Evolutionary conservation across 2,888 invertebrate species (phyloP).

Genomic region (Synergus itoensis): DNA sequence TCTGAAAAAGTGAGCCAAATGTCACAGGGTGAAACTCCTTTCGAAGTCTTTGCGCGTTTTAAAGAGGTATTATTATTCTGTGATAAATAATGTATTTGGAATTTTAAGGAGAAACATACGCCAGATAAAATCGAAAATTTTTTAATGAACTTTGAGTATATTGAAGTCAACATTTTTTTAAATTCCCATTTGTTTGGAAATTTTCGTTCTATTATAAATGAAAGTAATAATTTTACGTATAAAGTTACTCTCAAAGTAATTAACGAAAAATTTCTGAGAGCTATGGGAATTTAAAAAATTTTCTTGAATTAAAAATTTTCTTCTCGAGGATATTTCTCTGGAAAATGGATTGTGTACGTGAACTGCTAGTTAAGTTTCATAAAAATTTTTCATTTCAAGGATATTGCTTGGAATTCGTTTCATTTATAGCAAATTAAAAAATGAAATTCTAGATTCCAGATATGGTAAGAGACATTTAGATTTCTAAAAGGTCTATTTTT

Average conservation of each 20-base stretch:
- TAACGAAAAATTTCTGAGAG: not conserved
- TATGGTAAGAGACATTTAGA: not conserved
- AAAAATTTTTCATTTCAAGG: not conserved
- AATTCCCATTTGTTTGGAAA: not conserved
- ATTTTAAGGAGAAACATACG: not conserved
- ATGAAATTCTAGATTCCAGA: not conserved
- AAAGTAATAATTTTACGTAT: not conserved
- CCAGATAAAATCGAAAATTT: too few relatives aligned
- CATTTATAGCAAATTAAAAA: not conserved
- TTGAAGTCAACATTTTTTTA: too few relatives aligned
- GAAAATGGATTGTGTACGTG: slow-evolving; percentile 13
- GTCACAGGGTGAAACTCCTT: slow-evolving; percentile 25
- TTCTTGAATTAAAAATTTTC: slow-evolving; percentile 2
- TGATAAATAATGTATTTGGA: not conserved
- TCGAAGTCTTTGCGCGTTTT: slow-evolving; percentile 18
- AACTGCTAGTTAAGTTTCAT: slow-evolving; percentile 1
- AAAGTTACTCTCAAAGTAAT: not conserved
- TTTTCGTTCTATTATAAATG: not conserved
- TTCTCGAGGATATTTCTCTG: slow-evolving; percentile 2
- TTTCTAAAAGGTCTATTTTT: not conserved
- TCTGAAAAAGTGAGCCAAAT: slow-evolving; percentile 16
- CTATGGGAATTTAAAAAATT: not conserved
- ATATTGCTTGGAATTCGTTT: not conserved
- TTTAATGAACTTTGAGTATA: too few relatives aligned
- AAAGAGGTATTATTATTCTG: slow-evolving; percentile 13